A percentile compares a stretch with the other conserved stretches of the same genome.
phyloP scores from a whole-genome alignment of 2,113 vertebrate genomes.

The Sporophila hypoxantha region DNA sequence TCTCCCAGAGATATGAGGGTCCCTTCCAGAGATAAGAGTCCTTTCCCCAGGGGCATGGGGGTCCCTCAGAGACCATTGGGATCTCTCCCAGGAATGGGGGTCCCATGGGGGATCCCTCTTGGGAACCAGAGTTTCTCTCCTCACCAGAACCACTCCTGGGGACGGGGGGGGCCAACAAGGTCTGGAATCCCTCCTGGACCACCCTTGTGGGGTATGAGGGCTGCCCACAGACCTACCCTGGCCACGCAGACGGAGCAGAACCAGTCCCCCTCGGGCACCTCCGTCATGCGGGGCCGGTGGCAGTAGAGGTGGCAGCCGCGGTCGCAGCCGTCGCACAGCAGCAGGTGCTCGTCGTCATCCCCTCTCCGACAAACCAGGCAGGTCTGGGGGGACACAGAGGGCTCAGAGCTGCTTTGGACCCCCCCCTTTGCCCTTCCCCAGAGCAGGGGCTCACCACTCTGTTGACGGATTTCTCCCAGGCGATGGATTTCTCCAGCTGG shows the following conservation, averaged over 20 bases:
- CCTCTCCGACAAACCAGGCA: conserved; percentile 92
- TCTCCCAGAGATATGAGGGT: too few species aligned
- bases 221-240: conserved; percentile 58
- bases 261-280: conserved; percentile 94
- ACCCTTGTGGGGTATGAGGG: rapidly evolving
- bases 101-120: too few species aligned
- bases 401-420: neutral
- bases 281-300: conserved; percentile 85
- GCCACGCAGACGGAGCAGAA: conserved; percentile 87
- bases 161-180: rapidly evolving
- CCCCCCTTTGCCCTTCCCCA: neutral
- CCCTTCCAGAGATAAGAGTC: too few species aligned
- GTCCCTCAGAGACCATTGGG: too few species aligned
- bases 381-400: conserved; percentile 64
- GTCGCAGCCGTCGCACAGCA: conserved; percentile 93
- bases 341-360: conserved; percentile 88
- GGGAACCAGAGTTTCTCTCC: rapidly evolving
- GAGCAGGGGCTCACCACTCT: conserved; percentile 78
- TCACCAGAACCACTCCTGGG: neutral
- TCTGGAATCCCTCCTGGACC: too few species aligned
- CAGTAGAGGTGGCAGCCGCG: conserved; percentile 97
- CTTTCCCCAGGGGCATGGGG: too few species aligned
- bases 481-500: conserved; percentile 89
- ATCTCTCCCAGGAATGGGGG: too few species aligned
- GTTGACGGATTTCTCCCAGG: conserved; percentile 92